phyloP scores from a whole-genome alignment of 2,797 vertebrate genomes.

The Myiotriccus ornatus region DNA sequence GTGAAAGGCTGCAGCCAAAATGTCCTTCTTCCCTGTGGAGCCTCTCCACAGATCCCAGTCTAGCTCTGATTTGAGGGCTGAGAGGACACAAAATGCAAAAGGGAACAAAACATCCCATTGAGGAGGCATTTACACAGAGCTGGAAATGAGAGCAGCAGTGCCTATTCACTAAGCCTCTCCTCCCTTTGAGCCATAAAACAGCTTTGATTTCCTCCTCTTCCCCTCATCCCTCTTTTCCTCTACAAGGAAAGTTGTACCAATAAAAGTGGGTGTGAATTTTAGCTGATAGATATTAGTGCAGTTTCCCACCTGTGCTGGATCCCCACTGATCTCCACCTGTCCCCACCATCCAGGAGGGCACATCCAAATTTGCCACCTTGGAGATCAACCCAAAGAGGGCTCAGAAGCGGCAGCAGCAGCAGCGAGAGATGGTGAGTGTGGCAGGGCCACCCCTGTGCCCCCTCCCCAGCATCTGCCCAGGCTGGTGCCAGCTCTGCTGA shows the following conservation, averaged over 20 bases:
- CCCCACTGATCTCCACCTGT: not conserved
- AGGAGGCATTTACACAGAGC: not conserved
- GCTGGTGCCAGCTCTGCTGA: not conserved
- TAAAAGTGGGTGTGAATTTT: not conserved
- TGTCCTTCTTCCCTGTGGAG: not conserved
- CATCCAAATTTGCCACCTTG: slow-evolving; percentile 94
- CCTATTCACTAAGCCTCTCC: not conserved
- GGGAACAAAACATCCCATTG: not conserved
- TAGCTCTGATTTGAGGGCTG: not conserved
- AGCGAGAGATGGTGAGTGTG: slow-evolving; percentile 87
- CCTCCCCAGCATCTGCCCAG: accelerated
- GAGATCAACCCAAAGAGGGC: slow-evolving; percentile 93
- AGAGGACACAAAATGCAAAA: not conserved
- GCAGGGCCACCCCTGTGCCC: not conserved
- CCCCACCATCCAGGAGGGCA: slow-evolving; percentile 84
- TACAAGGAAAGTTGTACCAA: not conserved
- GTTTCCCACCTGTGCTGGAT: not conserved
- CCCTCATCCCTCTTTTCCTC: not conserved
- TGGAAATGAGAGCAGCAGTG: not conserved
- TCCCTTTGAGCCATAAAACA: not conserved
- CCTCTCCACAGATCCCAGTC: not conserved
- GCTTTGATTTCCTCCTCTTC: not conserved
- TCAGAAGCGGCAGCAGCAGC: slow-evolving; percentile 91
- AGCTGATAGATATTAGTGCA: not conserved
- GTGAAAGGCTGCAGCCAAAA: not conserved